Evolutionary conservation across 2,113 vertebrate genomes (phyloP).

Genomic region (Gambusia holbrooki): DNA sequence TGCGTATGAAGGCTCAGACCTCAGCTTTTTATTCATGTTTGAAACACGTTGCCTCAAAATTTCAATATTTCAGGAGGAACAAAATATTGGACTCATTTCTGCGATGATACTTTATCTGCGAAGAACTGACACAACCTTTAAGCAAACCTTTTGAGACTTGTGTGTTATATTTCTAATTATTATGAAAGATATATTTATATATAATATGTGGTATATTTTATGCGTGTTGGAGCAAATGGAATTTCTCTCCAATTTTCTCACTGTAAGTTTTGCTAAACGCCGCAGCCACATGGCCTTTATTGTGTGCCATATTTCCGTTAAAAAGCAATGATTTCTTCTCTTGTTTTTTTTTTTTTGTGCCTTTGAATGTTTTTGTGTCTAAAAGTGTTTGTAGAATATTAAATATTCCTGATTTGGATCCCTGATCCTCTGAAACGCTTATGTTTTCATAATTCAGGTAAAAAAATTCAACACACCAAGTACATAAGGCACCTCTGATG

Average conservation of each 20-base stretch:
- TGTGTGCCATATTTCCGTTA: conserved; percentile 26
- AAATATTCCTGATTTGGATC: too few relatives aligned
- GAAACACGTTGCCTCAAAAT: too few relatives aligned
- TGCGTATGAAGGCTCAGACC: too few relatives aligned
- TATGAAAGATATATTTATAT: neutral
- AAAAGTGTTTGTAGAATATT: neutral
- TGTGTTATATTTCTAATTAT: too few relatives aligned
- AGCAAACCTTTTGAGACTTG: too few relatives aligned
- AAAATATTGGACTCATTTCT: too few relatives aligned
- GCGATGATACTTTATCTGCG: too few relatives aligned
- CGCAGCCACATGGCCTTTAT: neutral
- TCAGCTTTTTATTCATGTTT: too few relatives aligned
- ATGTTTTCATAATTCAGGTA: neutral
- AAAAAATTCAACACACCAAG: neutral
- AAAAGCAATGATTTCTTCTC: neutral
- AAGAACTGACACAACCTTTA: too few relatives aligned
- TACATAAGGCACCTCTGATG: conserved; percentile 2
- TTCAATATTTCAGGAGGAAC: too few relatives aligned
- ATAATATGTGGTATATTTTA: neutral
- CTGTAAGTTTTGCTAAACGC: neutral
- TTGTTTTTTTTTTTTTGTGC: conserved; percentile 6
- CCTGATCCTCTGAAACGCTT: neutral
- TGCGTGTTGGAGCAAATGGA: neutral
- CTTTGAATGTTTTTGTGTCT: conserved; percentile 17
- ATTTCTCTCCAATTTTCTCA: neutral